These are phyloP conservation scores for Ficedula albicollis DNA, from an alignment of 2,797 vertebrate species.

Conservation along the genomic window DNA sequence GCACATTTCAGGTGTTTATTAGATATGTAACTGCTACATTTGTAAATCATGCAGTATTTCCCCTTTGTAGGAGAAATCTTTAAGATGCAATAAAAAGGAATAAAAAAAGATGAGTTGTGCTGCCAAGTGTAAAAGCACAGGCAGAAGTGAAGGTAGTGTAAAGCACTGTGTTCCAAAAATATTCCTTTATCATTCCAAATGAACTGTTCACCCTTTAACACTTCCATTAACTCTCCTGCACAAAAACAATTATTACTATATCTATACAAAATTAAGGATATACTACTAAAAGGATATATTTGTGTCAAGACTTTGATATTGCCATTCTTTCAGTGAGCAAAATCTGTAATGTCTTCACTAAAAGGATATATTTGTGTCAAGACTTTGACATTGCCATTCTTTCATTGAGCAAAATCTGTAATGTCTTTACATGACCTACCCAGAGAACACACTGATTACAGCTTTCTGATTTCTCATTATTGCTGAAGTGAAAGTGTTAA, in stretches of 20 bases:
- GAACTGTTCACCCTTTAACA: conserved; percentile 41
- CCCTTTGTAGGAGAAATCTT: background rate
- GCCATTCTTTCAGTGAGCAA: background rate
- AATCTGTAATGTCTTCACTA: background rate
- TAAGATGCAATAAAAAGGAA: background rate
- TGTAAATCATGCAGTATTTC: background rate
- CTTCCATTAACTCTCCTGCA: conserved; percentile 5
- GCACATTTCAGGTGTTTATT: background rate
- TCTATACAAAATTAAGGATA: background rate
- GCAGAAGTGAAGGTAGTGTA: background rate
- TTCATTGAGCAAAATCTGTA: background rate
- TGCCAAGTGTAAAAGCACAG: conserved; percentile 3
- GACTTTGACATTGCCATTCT: background rate
- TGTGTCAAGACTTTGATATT: background rate
- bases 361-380: background rate
- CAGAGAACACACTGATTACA: background rate
- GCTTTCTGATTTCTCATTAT: background rate
- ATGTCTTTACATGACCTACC: background rate
- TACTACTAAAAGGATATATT: background rate
- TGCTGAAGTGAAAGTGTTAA: background rate
- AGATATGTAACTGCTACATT: background rate
- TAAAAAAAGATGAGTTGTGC: background rate
- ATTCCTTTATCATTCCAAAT: background rate
- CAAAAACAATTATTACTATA: background rate
- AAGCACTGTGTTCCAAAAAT: background rate